A percentile compares a stretch with the other conserved stretches of the same genome.
phyloP scores from a whole-genome alignment of 2,888 invertebrate species.

The Cerastis rubricosa region DNA sequence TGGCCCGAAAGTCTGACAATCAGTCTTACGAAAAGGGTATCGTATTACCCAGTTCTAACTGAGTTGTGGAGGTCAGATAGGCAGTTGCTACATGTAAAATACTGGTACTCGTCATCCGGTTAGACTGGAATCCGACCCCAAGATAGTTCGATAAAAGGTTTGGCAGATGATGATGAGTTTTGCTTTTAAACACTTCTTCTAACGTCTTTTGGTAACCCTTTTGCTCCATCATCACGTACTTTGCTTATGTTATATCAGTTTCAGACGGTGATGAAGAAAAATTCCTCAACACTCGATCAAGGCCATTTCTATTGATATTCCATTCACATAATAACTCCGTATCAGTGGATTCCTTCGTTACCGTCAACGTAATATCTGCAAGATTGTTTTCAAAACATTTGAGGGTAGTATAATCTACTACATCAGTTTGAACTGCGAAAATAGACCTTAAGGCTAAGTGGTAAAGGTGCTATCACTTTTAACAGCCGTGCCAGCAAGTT shows the following conservation, averaged over 20 bases:
- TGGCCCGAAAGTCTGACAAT: too few species aligned
- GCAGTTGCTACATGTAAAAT: too few species aligned
- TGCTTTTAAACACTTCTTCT: too few species aligned
- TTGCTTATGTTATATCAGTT: not conserved
- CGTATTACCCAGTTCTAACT: too few species aligned
- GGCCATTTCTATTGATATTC: not conserved
- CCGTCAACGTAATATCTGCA: not conserved
- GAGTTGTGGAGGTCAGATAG: too few species aligned
- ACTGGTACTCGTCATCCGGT: too few species aligned
- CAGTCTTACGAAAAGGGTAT: too few species aligned
- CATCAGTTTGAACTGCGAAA: not conserved
- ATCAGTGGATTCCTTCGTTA: not conserved
- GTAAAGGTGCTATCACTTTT: not conserved
- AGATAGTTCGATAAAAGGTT: too few species aligned
- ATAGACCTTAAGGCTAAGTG: not conserved
- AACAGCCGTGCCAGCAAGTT: not conserved
- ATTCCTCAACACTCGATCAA: not conserved
- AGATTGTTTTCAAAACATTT: constrained; percentile 30
- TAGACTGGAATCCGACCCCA: too few species aligned
- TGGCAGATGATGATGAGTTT: too few species aligned
- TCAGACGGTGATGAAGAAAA: not conserved
- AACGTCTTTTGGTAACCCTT: too few species aligned
- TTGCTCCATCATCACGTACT: too few species aligned
- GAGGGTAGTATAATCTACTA: not conserved
- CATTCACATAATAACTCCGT: not conserved